These are phyloP conservation scores for Tenualosa ilisha DNA, from an alignment of 2,797 vertebrate species.

Conservation along the genomic window DNA sequence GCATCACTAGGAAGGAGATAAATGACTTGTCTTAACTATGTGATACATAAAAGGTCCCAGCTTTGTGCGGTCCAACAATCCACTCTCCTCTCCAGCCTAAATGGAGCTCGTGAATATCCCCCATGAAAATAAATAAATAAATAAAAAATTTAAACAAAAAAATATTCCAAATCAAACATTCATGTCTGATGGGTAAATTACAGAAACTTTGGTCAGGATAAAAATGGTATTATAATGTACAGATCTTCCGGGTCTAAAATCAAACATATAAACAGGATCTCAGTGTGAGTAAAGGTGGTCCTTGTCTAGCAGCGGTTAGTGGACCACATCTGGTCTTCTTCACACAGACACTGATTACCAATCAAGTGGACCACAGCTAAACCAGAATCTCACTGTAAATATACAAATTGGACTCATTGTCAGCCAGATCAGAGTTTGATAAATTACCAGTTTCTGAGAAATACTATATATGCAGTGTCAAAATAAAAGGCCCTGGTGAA, in stretches of 20 bases:
- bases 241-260: not conserved
- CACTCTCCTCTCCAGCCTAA: not conserved
- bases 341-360: conserved; percentile 17
- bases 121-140: too few relatives aligned
- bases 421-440: not conserved
- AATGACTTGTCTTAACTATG: not conserved
- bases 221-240: not conserved
- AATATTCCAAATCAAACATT: not conserved
- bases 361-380: not conserved
- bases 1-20: not conserved
- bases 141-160: not conserved
- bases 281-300: conserved; percentile 8
- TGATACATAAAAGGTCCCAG: not conserved
- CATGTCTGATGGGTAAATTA: not conserved
- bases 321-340: not conserved
- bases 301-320: not conserved
- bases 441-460: not conserved
- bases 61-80: not conserved
- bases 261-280: not conserved
- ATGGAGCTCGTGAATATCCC: not conserved
- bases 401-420: not conserved
- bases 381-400: not conserved
- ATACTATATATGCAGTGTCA: not conserved
- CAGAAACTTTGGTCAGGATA: not conserved
- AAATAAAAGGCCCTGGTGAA: not conserved